Evolutionary conservation across 2,888 invertebrate genomes (phyloP), one percentile per base, ranked within the genome.

Genomic region (Lissonota sp.): DNA sequence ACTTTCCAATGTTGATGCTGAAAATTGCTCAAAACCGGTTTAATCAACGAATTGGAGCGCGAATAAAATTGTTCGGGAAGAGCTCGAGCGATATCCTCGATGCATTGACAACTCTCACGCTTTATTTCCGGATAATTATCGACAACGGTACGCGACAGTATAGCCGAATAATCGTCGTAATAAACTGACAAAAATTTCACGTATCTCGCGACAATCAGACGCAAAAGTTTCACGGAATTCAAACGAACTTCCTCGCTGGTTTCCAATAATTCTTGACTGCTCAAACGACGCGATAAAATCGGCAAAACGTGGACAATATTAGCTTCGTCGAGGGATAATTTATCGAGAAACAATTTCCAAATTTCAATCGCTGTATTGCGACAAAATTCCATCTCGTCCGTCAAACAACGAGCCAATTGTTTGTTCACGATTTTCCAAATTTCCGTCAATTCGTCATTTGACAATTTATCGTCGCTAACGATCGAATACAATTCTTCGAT

Each of bases 91-190:
- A 98, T 87, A 67, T 94, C 91, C 1, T 95, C 94, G 57, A 97
- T 94, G 86, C 96, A 96, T 79, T 94, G 93, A 91, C 97, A 97
- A 55, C 96, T 96, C 86, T 95, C 95, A 86, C 96, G 95, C 91
- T 97, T 97, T 0, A 98, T 96, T 86, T 96, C 95, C 3, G 97
- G 96, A 93, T 95, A 97, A 39, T 95, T 95, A 93, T 98, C 98
- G 0, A 94, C 93, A 0, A 97, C 94, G 0, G 96, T 95, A 89
- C 95, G 95, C 42, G 94, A 93, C 40, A 98, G 92, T 87, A 98
- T 96, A 84, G 93, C 94, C 0, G 96, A 94, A 55, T 96, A 94
- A 88, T 98, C 97, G 86, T 96, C 95, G n/a, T 96, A 93, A 90
- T 96, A 97, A 0, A 95, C 94, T 73, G 94, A 93, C 10, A 97